phyloP scores from a whole-genome alignment of 1,140 invertebrate species.

The Drosophila asahinai region DNA sequence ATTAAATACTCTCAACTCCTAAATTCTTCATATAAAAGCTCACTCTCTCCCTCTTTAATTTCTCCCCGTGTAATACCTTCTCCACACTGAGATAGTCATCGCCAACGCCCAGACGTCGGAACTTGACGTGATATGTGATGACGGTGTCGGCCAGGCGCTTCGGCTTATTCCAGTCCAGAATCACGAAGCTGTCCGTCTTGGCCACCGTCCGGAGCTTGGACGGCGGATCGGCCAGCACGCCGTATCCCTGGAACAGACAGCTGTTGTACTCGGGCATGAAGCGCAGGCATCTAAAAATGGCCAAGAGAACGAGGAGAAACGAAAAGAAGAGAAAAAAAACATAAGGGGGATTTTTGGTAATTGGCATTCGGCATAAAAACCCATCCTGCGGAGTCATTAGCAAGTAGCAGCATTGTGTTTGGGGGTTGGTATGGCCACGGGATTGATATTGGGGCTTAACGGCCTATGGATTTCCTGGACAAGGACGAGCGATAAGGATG shows the following conservation, averaged over 20 bases:
- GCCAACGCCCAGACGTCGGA: slow-evolving; percentile 86
- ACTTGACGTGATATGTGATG: slow-evolving; percentile 89
- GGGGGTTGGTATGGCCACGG: slow-evolving; percentile 10
- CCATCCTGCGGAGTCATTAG: slow-evolving; percentile 45
- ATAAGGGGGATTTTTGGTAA: slow-evolving; percentile 25
- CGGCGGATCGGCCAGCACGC: slow-evolving; percentile 91
- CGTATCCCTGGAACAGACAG: slow-evolving; percentile 93
- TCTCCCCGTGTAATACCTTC: slow-evolving; percentile 83
- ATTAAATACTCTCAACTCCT: not conserved
- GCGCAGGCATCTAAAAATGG: slow-evolving; percentile 89
- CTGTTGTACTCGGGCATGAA: slow-evolving; percentile 92
- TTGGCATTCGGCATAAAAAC: slow-evolving; percentile 52
- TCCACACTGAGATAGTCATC: slow-evolving; percentile 86
- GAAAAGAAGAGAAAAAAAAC: slow-evolving; percentile 3
- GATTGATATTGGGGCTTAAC: slow-evolving; percentile 41
- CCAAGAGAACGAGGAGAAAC: not conserved
- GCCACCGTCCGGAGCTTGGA: slow-evolving; percentile 89
- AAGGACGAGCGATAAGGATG: slow-evolving; percentile 23
- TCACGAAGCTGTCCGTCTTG: slow-evolving; percentile 90
- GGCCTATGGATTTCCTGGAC: slow-evolving; percentile 27
- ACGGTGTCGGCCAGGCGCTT: slow-evolving; percentile 90
- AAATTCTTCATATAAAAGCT: not conserved
- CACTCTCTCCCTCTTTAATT: not conserved
- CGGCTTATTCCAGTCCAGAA: slow-evolving; percentile 92
- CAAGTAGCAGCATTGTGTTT: slow-evolving; percentile 39